Percentiles rank a stretch among this genome's conserved stretches.
These are phyloP conservation scores for Astyanax mexicanus DNA, from an alignment of 2,797 vertebrate species.

Conservation along the genomic window DNA sequence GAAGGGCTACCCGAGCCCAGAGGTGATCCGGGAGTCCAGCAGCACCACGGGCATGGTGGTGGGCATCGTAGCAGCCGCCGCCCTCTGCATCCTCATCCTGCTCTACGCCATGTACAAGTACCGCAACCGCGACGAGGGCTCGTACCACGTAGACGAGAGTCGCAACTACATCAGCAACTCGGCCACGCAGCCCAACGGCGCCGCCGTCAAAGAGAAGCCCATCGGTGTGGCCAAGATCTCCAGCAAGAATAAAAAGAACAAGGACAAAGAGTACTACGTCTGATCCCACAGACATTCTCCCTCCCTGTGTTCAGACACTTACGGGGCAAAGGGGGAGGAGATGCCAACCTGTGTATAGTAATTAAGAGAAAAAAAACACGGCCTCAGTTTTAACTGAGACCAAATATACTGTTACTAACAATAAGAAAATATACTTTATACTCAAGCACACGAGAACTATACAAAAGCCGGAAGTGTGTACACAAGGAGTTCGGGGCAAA, in stretches of 20 bases:
- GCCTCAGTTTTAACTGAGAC: constrained; percentile 90
- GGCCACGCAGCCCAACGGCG: constrained; percentile 97
- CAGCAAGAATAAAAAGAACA: constrained; percentile 99
- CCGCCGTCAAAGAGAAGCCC: constrained; percentile 96
- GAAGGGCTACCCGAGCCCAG: constrained; percentile 88
- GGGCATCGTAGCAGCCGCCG: constrained; percentile 95
- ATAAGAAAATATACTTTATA: constrained; percentile 84
- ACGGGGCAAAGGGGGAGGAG: constrained; percentile 47
- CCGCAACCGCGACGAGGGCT: constrained; percentile 97
- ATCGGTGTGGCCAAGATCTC: constrained; percentile 96
- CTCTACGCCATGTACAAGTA: constrained; percentile 99
- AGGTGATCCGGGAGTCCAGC: constrained; percentile 95
- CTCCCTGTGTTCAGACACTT: constrained; percentile 49
- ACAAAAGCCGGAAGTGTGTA: constrained; percentile 52
- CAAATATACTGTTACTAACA: constrained; percentile 86
- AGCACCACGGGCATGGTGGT: constrained; percentile 99
- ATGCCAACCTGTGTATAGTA: constrained; percentile 62
- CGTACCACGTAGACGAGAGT: constrained; percentile 98
- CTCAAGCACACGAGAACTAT: constrained; percentile 82
- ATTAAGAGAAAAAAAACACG: constrained; percentile 73
- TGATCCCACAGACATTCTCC: constrained; percentile 74
- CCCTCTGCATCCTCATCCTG: constrained; percentile 98
- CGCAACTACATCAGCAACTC: constrained; percentile 99
- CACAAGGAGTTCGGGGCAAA: constrained; percentile 26
- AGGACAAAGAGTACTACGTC: constrained; percentile 99